These are phyloP conservation scores for Hiodon tergisus DNA, from an alignment of 2,113 vertebrate species.

Conservation along the genomic window DNA sequence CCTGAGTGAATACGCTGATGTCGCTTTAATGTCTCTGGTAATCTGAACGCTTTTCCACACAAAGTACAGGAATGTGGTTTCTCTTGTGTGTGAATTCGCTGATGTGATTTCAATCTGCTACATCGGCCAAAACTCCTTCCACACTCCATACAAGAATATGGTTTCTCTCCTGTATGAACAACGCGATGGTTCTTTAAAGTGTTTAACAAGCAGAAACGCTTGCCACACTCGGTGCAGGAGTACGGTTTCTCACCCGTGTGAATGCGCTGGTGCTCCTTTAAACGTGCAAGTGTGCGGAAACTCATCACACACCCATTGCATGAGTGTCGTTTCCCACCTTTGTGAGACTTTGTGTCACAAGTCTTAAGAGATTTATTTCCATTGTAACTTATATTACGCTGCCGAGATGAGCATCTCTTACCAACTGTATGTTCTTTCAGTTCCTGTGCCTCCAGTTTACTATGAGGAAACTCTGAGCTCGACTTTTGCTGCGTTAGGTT, in stretches of 20 bases:
- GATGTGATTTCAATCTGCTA: not conserved
- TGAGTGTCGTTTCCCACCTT: not conserved
- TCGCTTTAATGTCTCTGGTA: not conserved
- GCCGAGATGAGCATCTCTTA: too few species aligned
- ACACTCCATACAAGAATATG: not conserved
- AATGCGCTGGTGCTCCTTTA: not conserved
- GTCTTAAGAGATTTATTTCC: not conserved
- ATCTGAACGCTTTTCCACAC: not conserved
- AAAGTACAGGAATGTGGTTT: not conserved
- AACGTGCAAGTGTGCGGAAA: not conserved
- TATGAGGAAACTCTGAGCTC: too few species aligned
- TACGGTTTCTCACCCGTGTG: not conserved
- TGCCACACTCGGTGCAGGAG: not conserved
- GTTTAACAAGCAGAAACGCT: not conserved
- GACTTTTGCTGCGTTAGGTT: too few species aligned
- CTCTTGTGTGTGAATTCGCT: not conserved
- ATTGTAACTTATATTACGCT: not conserved
- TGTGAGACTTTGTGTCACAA: not conserved
- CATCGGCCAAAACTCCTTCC: not conserved
- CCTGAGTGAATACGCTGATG: not conserved
- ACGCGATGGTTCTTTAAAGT: not conserved
- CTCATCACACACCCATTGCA: not conserved
- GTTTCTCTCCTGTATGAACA: not conserved
- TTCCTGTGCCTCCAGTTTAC: too few species aligned
- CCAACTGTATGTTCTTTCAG: too few species aligned